A percentile compares a stretch with the other conserved stretches of the same genome.
Evolutionary conservation across 2,797 vertebrate species (phyloP).

Genomic region (Anomalospiza imberbis): DNA sequence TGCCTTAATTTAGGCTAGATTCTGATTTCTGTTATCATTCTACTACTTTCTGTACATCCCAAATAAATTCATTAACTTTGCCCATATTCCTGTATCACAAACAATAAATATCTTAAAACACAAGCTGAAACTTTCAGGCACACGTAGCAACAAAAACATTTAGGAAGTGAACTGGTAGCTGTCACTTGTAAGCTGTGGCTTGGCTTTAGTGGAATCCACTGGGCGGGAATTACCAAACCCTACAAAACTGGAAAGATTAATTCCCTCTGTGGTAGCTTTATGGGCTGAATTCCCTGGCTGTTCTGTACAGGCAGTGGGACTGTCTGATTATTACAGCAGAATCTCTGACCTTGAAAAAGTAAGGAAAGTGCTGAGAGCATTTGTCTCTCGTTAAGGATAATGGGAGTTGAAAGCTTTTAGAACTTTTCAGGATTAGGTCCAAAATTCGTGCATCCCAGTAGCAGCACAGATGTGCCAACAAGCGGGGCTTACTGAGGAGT

Average conservation of each 20-base stretch:
- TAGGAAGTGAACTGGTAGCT: not conserved
- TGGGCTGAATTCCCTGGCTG: not conserved
- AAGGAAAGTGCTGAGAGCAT: not conserved
- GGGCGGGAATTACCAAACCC: not conserved
- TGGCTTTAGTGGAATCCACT: not conserved
- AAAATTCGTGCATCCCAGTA: slow-evolving; percentile 8
- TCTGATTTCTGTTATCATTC: not conserved
- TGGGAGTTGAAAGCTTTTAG: slow-evolving; percentile 51
- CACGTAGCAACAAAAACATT: not conserved
- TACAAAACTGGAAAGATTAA: not conserved
- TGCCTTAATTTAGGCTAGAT: not conserved
- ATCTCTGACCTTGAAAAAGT: slow-evolving; percentile 30
- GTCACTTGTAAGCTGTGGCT: not conserved
- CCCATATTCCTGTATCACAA: not conserved
- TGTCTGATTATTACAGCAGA: not conserved
- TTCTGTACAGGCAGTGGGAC: not conserved
- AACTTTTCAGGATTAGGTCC: slow-evolving; percentile 24
- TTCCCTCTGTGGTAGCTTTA: not conserved
- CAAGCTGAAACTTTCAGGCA: not conserved
- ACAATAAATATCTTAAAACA: not conserved
- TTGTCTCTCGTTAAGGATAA: not conserved
- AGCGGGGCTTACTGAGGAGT: not conserved
- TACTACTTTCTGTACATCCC: not conserved
- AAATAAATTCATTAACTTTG: not conserved
- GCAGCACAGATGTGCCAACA: slow-evolving; percentile 26